Conservation (phyloP, 2,797 vertebrate species). For the Serranus cabrilla region DNA sequence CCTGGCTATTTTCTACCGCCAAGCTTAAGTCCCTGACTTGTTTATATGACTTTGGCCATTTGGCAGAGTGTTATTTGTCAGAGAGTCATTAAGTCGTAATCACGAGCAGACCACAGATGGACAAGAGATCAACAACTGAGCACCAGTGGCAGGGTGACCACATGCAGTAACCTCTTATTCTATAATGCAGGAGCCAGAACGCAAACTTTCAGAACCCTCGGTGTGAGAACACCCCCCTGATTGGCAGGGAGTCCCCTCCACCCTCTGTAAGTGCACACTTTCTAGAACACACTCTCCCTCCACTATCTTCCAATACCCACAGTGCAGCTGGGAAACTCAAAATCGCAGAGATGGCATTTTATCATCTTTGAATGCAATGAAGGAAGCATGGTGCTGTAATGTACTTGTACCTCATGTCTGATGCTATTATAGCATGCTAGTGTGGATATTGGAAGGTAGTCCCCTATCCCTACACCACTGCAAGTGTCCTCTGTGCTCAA, state of each 20-base stretch:
- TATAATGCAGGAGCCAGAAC: conserved; percentile 96
- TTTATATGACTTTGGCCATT: conserved; percentile 36
- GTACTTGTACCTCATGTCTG: background rate
- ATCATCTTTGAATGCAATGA: background rate
- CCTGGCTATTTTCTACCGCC: background rate
- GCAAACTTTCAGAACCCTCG: conserved; percentile 99
- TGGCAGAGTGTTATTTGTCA: conserved; percentile 10
- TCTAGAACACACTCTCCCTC: conserved; percentile 82
- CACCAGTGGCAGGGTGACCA: conserved; percentile 60
- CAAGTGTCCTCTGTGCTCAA: conserved; percentile 74
- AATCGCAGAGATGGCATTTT: conserved; percentile 16
- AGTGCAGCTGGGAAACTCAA: conserved; percentile 51
- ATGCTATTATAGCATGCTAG: conserved; percentile 27
- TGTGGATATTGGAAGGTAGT: conserved; percentile 81
- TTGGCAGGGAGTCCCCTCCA: conserved; percentile 99
- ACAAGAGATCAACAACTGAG: conserved; percentile 32
- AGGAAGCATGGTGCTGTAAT: conserved; percentile 10
- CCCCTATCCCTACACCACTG: conserved; percentile 69
- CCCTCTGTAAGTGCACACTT: conserved; percentile 97
- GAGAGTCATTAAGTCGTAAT: conserved; percentile 29
- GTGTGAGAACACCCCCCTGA: conserved; percentile 99
- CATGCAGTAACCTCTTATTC: conserved; percentile 85
- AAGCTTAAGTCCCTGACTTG: conserved; percentile 22
- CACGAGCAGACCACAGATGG: conserved; percentile 41
- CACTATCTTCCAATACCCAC: conserved; percentile 80